Conservation (phyloP, 1,140 invertebrate species). For the Calosoma granatense region DNA sequence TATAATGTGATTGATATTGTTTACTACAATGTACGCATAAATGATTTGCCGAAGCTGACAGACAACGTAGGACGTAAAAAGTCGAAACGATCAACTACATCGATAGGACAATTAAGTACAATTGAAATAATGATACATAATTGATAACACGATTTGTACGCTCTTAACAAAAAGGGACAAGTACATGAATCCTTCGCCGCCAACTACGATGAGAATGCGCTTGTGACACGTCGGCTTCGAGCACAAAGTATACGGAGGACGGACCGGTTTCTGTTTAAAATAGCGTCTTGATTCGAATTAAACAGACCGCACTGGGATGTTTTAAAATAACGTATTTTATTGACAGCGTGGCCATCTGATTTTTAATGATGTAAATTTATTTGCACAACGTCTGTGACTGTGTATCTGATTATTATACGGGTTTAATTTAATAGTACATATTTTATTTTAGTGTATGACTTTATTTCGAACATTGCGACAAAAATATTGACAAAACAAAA, state of each 20-base stretch:
- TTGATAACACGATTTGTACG: not conserved
- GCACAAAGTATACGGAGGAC: too few species aligned
- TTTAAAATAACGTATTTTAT: conserved; percentile 23
- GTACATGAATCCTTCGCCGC: not conserved
- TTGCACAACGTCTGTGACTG: not conserved
- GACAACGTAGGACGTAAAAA: too few species aligned
- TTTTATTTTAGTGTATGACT: too few species aligned
- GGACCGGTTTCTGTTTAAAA: not conserved
- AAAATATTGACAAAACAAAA: too few species aligned
- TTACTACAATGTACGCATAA: too few species aligned
- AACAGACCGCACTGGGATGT: conserved; percentile 16
- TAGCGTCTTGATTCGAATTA: not conserved
- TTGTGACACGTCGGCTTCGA: not conserved
- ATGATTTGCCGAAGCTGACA: too few species aligned
- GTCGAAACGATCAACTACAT: too few species aligned
- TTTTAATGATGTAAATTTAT: not conserved
- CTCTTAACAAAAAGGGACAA: not conserved
- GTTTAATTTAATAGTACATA: too few species aligned
- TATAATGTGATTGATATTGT: too few species aligned
- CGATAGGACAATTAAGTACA: not conserved
- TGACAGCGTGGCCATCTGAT: not conserved
- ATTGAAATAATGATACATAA: not conserved
- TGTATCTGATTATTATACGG: too few species aligned
- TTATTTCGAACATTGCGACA: too few species aligned
- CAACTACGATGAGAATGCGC: not conserved